Evolutionary conservation across 2,888 invertebrate genomes (phyloP), one percentile per base, ranked within the genome.

Genomic region (Teleogryllus oceanicus): DNA sequence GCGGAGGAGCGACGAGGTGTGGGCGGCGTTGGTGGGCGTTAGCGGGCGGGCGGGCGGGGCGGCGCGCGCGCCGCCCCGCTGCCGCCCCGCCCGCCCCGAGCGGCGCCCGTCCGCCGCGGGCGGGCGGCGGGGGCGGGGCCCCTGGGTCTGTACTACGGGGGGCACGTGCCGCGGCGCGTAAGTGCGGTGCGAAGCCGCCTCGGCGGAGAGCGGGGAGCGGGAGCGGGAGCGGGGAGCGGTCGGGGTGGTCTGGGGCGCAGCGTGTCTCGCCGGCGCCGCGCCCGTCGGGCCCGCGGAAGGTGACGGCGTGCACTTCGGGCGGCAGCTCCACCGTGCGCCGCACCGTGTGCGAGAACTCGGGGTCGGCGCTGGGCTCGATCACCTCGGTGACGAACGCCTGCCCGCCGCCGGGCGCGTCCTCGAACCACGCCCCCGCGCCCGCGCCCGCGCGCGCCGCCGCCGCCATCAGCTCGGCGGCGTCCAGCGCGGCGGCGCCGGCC

Each of bases 231-330:
- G 81, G 74, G 20, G 76, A 24, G 37, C n/a, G 24, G 20, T 75
- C 76, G 62, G 76, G 62, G 76, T 79, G 62, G 62, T 13, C 13
- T 18, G 62, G n/a, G n/a, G n/a, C n/a, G n/a, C n/a, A n/a, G n/a
- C n/a, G n/a, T n/a, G n/a, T 16, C 80, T 80, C 74, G 80, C 79
- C 74, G 82, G 75, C 50, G n/a, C n/a, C n/a, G n/a, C n/a, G n/a
- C n/a, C n/a, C 89, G 83, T 89, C 88, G 75, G 88, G 87, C 16
- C 90, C 90, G 80, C 86, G 87, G 83, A 90, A 90, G 5, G 89
- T 89, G 13, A 90, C 86, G 83, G 89, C 89, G 77, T 86, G 86
- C 10, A 90, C 86, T 84, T 90, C 89, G 2, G 89, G 87, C 20
- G 89, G 88, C 82, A 89, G 84, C 84, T 89, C 88, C 13, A 90